Evolutionary conservation across 2,113 vertebrate species (phyloP), one percentile per base, ranked within the genome.

Genomic region (Microcebus murinus): DNA sequence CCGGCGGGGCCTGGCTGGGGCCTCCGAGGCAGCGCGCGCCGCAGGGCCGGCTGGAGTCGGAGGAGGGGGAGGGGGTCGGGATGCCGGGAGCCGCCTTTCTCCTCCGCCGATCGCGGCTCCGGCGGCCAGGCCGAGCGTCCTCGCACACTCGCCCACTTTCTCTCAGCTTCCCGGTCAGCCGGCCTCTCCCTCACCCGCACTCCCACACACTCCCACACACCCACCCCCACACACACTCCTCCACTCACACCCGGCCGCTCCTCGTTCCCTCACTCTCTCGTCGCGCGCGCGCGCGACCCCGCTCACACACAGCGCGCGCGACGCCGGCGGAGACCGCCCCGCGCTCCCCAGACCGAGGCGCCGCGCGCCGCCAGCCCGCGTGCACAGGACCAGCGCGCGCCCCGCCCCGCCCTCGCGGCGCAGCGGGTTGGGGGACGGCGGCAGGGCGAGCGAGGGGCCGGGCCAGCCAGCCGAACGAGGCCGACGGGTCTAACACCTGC

Each of bases 11-110:
- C 85, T 4, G 52, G 84, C 84, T 48, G 84, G 34, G 86, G 76
- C 93, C 94, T 73, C 48, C 6, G 52, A 63, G 63, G 70, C 45
- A 57, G 27, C 57, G 67, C 67, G 87, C 88, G 63, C 85, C 85
- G 87, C 34, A 76, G 23, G 50, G n/a, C 23, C 15, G 57, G 52
- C 71, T 70, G 70, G 74, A 71, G 31, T 59, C 70, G 52, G 65
- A 34, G 67, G 55, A 52, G 86, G 86, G 36, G 91, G 65, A 45
- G 77, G 96, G 88, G 86, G 95, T 42, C 63, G 77, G 63, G 90
- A 65, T 52, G 93, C 90, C 87, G 74, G 94, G 77, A 92, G 96
- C 97, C 97, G 90, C 97, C 97, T 93, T 96, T 95, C 95, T 91
- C 95, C 96, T 34, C 84, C 65, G 70, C 96, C 84, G 27, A 36